Conservation (phyloP, 2,797 vertebrate species). For the Etheostoma perlongum region DNA sequence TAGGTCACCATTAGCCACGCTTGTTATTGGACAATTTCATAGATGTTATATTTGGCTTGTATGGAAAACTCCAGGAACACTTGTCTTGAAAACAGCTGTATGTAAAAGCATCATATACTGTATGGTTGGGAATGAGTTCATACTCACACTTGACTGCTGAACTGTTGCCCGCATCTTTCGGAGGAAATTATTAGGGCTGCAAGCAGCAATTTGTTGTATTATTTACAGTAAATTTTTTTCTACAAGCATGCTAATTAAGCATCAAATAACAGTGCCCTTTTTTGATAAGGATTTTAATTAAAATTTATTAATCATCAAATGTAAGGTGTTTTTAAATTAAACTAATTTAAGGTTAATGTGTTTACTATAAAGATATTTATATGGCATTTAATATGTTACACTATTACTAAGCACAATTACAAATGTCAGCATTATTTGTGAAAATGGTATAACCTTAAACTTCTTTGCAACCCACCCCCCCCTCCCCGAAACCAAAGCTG, state of each 20-base stretch:
- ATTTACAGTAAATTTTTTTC: neutral
- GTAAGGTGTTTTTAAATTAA: too few species aligned
- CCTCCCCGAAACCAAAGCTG: neutral
- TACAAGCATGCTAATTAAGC: neutral
- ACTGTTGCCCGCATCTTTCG: neutral
- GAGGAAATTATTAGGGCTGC: neutral
- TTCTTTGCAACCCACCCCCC: too few species aligned
- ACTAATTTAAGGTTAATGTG: too few species aligned
- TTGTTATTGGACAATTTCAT: neutral
- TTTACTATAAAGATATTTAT: too few species aligned
- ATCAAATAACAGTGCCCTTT: neutral
- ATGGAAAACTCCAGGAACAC: neutral
- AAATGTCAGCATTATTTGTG: neutral
- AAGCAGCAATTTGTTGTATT: too few species aligned
- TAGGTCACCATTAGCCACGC: neutral
- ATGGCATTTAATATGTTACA: too few species aligned
- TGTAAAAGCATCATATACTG: neutral
- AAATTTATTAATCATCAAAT: neutral
- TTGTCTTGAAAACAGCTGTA: neutral
- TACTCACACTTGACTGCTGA: neutral
- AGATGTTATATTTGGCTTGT: neutral
- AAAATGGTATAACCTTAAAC: too few species aligned
- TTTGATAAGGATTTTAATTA: neutral
- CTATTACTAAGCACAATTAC: too few species aligned
- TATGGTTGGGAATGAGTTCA: neutral